Percentiles rank a stretch among this genome's conserved stretches.
phyloP scores from a whole-genome alignment of 2,888 invertebrate species.

The Coremacera marginata region DNA sequence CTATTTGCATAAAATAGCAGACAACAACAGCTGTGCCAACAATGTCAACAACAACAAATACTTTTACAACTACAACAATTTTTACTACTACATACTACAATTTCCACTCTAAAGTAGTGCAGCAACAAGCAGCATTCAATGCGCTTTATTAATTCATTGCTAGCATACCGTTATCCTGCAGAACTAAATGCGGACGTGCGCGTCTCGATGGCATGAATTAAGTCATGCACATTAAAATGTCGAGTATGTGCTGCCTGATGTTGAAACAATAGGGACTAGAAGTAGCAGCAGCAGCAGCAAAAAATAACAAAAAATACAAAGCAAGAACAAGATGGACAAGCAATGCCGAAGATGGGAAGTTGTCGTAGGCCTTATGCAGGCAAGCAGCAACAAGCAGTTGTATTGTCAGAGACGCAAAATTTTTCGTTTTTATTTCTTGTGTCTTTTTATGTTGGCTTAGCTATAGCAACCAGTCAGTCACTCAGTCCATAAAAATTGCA shows the following conservation, averaged over 20 bases:
- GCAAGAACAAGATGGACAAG: not conserved
- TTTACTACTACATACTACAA: too few species aligned
- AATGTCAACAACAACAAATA: not conserved
- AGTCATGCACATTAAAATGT: constrained; percentile 9
- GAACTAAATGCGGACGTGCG: not conserved
- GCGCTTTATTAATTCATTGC: not conserved
- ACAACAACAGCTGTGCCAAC: not conserved
- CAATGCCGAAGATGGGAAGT: not conserved
- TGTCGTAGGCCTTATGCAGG: not conserved
- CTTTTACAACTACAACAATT: not conserved
- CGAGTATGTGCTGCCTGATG: not conserved
- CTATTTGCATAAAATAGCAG: constrained; percentile 9
- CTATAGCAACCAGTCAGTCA: too few species aligned
- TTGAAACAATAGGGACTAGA: not conserved
- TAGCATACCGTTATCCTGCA: not conserved
- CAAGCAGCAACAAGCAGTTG: not conserved
- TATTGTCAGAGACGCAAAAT: not conserved
- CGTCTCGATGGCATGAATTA: not conserved
- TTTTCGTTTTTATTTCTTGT: too few species aligned
- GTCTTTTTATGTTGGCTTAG: too few species aligned
- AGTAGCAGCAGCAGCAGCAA: not conserved
- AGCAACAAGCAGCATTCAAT: not conserved
- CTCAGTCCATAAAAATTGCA: too few species aligned
- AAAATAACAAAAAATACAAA: not conserved
- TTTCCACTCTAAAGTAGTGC: not conserved